Conservation (phyloP, 2,888 invertebrate genomes). For the Rotaria sp. region DNA sequence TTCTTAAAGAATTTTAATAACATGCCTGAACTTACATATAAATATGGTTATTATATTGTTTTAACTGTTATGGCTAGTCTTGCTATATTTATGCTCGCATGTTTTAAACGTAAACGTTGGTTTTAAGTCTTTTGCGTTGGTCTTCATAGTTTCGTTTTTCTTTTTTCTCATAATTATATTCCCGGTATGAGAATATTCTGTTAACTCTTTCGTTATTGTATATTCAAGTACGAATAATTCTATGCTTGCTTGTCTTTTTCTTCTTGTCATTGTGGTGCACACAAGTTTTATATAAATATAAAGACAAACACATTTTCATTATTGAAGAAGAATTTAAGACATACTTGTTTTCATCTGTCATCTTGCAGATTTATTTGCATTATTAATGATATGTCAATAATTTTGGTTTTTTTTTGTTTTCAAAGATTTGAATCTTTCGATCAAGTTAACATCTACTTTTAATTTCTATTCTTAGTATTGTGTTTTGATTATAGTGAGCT, state of each 20-base stretch:
- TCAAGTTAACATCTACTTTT: too few species aligned
- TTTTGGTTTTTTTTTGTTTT: too few species aligned
- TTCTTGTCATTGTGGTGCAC: not conserved
- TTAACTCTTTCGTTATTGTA: not conserved
- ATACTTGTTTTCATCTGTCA: not conserved
- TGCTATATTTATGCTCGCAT: constrained; percentile 7
- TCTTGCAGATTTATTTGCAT: not conserved
- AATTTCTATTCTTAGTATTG: too few species aligned
- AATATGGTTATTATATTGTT: constrained; percentile 28
- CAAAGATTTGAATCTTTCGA: too few species aligned
- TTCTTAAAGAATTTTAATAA: not conserved
- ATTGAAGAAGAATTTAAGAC: too few species aligned
- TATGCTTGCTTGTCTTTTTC: not conserved
- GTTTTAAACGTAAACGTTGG: constrained; percentile 23
- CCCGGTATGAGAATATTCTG: not conserved
- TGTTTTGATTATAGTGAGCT: too few species aligned
- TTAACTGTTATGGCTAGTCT: not conserved
- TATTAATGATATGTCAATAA: not conserved
- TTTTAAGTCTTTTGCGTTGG: not conserved
- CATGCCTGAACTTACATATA: constrained; percentile 16
- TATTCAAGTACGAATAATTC: not conserved
- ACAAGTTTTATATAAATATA: not conserved
- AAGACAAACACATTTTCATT: not conserved
- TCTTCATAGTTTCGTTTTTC: not conserved
- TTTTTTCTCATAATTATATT: not conserved